phyloP scores from a whole-genome alignment of 2,888 invertebrate species.

The Leptinotarsa juncta region DNA sequence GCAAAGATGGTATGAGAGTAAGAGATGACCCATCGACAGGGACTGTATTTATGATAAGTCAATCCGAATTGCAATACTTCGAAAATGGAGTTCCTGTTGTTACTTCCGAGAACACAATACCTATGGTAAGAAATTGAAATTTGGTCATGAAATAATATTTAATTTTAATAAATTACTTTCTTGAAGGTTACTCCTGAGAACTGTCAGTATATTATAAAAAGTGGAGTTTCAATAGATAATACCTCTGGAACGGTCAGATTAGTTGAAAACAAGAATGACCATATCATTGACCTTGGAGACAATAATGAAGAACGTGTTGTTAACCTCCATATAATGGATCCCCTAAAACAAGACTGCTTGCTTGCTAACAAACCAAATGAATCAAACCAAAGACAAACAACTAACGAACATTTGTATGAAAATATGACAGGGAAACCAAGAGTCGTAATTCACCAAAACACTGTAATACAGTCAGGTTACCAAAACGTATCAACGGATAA shows the following conservation, averaged over 20 bases:
- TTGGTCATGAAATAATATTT: too few species aligned
- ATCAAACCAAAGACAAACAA: conserved; percentile 35
- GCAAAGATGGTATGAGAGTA: conserved; percentile 42
- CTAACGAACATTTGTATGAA: conserved; percentile 18
- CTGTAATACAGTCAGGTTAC: conserved; percentile 41
- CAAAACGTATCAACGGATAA: conserved; percentile 27
- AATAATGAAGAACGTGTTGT: conserved; percentile 51
- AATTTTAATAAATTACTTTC: background rate
- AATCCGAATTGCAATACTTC: conserved; percentile 55
- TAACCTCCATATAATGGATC: conserved; percentile 56
- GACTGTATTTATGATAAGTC: conserved; percentile 55
- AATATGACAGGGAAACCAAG: conserved; percentile 35
- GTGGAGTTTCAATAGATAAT: conserved; percentile 52
- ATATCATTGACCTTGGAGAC: conserved; percentile 38
- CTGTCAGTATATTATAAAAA: conserved; percentile 56
- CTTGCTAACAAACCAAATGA: conserved; percentile 45
- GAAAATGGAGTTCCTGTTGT: conserved; percentile 54
- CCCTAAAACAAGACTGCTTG: conserved; percentile 54
- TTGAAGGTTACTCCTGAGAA: conserved; percentile 52
- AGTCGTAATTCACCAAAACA: conserved; percentile 53
- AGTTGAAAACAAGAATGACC: conserved; percentile 48
- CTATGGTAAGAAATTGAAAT: conserved; percentile 43
- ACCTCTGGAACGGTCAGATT: conserved; percentile 53
- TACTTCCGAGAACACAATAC: conserved; percentile 49
- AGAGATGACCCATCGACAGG: conserved; percentile 49